Percentiles rank a stretch among this genome's conserved stretches.
phyloP scores from a whole-genome alignment of 2,797 vertebrate species.

The Periparus ater region DNA sequence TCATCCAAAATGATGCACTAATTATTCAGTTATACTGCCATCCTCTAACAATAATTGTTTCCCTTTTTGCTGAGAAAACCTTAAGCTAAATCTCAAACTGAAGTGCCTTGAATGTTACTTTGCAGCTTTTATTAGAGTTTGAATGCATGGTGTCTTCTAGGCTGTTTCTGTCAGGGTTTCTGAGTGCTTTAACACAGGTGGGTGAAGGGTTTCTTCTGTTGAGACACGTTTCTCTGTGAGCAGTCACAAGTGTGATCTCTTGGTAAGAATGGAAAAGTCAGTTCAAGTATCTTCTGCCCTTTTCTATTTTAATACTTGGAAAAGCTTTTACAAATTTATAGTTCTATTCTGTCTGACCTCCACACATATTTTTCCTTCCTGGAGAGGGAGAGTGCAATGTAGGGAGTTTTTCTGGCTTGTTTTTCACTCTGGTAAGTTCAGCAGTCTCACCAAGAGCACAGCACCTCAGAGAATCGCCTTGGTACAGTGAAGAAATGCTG shows the following conservation, averaged over 20 bases:
- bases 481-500: neutral
- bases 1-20: neutral
- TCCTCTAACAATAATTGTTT: neutral
- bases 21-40: neutral
- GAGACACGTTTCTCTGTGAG: accelerated
- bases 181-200: neutral
- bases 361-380: neutral
- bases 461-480: accelerated
- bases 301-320: neutral
- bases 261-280: neutral
- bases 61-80: neutral
- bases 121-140: neutral
- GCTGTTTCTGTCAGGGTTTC: neutral
- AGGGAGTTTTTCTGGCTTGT: neutral
- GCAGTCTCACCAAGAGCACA: neutral
- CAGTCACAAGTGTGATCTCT: neutral
- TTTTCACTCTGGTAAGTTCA: neutral
- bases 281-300: neutral
- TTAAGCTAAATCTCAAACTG: neutral
- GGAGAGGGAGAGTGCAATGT: neutral
- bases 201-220: neutral
- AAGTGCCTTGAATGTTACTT: neutral
- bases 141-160: accelerated
- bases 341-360: neutral
- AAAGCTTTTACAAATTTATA: neutral